These are phyloP conservation scores for Drosophila mayri DNA, from an alignment of 1,140 invertebrate species.

Conservation along the genomic window DNA sequence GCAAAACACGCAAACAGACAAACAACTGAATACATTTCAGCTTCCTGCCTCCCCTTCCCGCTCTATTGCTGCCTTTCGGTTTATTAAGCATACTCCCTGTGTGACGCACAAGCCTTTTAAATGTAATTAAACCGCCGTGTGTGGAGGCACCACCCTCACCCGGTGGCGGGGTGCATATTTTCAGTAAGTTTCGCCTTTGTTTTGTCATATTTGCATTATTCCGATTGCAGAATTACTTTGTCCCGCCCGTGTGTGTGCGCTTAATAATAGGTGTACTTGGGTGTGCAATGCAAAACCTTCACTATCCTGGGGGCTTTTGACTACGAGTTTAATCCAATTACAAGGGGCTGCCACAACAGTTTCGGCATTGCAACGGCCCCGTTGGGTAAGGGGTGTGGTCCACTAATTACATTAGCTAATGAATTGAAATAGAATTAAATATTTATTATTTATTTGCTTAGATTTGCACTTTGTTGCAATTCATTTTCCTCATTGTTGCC, in stretches of 20 bases:
- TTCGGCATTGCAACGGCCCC: conserved; percentile 1
- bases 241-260: conserved; percentile 27
- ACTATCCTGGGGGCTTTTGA: conserved; percentile 24
- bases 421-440: conserved; percentile 74
- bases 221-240: conserved; percentile 61
- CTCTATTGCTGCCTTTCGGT: conserved; percentile 20
- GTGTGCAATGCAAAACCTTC: not conserved
- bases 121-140: conserved; percentile 66
- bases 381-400: conserved; percentile 27
- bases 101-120: conserved; percentile 50
- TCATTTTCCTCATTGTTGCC: conserved; percentile 42
- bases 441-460: conserved; percentile 66
- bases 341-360: conserved; percentile 26
- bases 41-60: not conserved
- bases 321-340: conserved; percentile 70
- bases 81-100: conserved; percentile 67
- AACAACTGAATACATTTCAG: conserved; percentile 25
- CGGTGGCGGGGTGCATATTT: conserved; percentile 20
- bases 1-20: conserved; percentile 50
- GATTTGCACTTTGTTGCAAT: conserved; percentile 56
- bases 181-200: conserved; percentile 56
- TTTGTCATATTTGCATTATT: conserved; percentile 72
- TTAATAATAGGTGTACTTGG: conserved; percentile 29
- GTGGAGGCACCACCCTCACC: conserved; percentile 2
- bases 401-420: conserved; percentile 77